A percentile compares a stretch with the other conserved stretches of the same genome.
phyloP scores from a whole-genome alignment of 2,113 vertebrate genomes.

The Rissa tridactyla region DNA sequence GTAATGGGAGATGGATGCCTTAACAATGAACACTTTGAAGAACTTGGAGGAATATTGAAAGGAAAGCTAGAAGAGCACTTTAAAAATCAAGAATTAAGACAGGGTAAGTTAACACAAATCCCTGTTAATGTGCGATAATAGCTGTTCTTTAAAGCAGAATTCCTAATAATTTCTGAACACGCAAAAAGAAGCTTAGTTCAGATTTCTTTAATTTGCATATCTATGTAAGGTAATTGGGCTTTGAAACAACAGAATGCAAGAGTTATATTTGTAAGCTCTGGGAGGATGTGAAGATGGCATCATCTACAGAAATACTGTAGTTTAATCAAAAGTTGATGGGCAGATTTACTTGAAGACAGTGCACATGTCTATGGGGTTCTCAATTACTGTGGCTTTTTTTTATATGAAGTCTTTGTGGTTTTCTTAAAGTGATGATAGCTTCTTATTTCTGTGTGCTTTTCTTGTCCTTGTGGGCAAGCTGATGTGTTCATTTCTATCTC shows the following conservation, averaged over 20 bases:
- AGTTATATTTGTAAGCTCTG: neutral
- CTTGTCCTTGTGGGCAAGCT: neutral
- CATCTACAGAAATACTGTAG: neutral
- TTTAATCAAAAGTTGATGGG: neutral
- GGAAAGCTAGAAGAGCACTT: constrained; percentile 98
- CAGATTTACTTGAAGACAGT: neutral
- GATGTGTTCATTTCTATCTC: neutral
- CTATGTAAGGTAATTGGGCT: neutral
- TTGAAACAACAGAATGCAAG: neutral
- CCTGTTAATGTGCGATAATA: neutral
- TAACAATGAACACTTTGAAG: constrained; percentile 96
- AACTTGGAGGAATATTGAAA: constrained; percentile 93
- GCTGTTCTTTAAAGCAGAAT: neutral
- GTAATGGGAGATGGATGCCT: constrained; percentile 97
- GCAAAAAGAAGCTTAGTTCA: neutral
- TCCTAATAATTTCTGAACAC: neutral
- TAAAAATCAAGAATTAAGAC: constrained; percentile 97
- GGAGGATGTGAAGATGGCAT: neutral
- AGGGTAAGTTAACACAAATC: constrained; percentile 76
- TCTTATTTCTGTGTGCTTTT: neutral
- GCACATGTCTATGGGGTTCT: neutral
- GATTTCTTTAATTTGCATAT: neutral
- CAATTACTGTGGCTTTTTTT: neutral
- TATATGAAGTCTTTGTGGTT: neutral
- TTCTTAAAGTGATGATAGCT: neutral